A percentile compares a stretch with the other conserved stretches of the same genome.
Evolutionary conservation across 2,113 vertebrate genomes (phyloP).

Genomic region (Halichoerus grypus): DNA sequence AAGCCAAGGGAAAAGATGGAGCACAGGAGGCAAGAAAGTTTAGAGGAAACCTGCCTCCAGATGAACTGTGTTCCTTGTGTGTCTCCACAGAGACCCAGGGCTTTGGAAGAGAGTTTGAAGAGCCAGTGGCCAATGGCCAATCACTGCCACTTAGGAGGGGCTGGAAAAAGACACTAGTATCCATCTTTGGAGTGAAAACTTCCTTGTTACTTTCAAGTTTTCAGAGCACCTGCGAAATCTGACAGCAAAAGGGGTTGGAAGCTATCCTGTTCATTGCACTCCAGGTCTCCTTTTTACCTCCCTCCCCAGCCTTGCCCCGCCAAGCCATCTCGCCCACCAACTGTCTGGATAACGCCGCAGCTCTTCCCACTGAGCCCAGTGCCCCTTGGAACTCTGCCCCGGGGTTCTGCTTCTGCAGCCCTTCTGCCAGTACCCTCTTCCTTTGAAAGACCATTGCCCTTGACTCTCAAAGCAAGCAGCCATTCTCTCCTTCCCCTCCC

Average conservation of each 20-base stretch:
- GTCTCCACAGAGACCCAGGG: rapidly evolving
- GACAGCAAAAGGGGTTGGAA: not conserved
- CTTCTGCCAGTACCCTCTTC: not conserved
- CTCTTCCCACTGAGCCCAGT: not conserved
- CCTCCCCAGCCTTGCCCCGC: not conserved
- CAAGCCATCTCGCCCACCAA: not conserved
- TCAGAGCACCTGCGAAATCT: not conserved
- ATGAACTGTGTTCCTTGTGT: rapidly evolving
- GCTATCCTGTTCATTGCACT: not conserved
- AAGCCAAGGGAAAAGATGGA: not conserved
- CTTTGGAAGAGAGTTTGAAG: not conserved
- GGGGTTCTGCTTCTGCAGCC: not conserved
- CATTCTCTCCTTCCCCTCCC: not conserved
- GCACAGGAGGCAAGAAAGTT: not conserved
- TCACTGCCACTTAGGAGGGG: not conserved
- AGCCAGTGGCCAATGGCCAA: not conserved
- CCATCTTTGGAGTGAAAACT: not conserved
- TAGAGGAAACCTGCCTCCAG: not conserved
- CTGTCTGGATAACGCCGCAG: rapidly evolving
- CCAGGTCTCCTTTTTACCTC: not conserved
- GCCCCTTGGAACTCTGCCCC: not conserved
- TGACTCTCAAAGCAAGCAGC: not conserved
- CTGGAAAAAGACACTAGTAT: not conserved
- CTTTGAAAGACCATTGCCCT: not conserved
- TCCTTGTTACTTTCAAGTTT: not conserved